These are phyloP conservation scores for Rhimphoctona megacephalus DNA, from an alignment of 2,888 invertebrate genomes.

Conservation along the genomic window DNA sequence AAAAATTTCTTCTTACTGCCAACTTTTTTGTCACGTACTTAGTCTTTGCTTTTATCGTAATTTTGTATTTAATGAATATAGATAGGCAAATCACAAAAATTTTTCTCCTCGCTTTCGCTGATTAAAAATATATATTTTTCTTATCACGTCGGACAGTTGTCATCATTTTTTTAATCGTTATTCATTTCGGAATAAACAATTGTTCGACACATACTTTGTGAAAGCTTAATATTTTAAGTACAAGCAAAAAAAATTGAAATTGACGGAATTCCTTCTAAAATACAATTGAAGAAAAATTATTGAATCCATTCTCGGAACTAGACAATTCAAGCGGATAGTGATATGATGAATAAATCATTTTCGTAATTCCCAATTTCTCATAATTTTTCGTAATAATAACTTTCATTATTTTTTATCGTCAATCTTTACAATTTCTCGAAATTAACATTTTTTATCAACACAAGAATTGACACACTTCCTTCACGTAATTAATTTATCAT, in stretches of 20 bases:
- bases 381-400: not conserved
- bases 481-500: not conserved
- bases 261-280: not conserved
- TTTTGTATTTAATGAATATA: not conserved
- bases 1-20: slow-evolving; percentile 37
- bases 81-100: not conserved
- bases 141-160: not conserved
- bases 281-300: not conserved
- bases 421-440: not conserved
- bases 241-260: not conserved
- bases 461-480: not conserved
- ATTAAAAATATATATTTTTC: not conserved
- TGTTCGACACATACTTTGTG: not conserved
- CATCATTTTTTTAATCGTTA: not conserved
- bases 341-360: not conserved
- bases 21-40: slow-evolving; percentile 30
- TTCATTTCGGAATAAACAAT: not conserved
- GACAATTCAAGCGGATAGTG: not conserved
- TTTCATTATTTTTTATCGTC: not conserved
- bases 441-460: not conserved
- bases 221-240: too few relatives aligned
- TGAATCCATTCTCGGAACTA: not conserved
- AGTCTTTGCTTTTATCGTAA: slow-evolving; percentile 13
- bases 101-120: not conserved
- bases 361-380: not conserved